phyloP scores from a whole-genome alignment of 2,888 invertebrate genomes.

The Zhengitettix transpicula region DNA sequence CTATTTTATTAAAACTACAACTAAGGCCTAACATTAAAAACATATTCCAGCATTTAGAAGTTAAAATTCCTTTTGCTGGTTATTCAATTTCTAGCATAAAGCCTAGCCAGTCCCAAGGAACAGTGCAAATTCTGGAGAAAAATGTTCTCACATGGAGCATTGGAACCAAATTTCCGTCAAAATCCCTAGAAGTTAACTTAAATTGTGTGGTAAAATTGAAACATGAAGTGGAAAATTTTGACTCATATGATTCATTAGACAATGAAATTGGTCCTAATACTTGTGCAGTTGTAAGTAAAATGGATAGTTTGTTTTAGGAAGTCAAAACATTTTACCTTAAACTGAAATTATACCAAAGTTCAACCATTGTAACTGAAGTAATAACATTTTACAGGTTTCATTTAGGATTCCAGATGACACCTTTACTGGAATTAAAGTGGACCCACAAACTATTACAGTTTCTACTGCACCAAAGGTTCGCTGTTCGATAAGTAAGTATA shows the following conservation, averaged over 20 bases:
- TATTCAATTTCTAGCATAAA: not conserved
- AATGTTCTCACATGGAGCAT: slow-evolving; percentile 3
- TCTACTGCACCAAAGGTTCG: slow-evolving; percentile 2
- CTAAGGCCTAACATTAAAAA: slow-evolving; percentile 1
- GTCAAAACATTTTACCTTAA: not conserved
- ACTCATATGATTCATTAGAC: not conserved
- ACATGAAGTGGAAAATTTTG: not conserved
- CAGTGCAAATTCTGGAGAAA: not conserved
- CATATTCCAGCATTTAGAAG: slow-evolving; percentile 3
- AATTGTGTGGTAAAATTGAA: not conserved
- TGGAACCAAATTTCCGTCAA: slow-evolving; percentile 4
- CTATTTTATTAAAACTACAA: slow-evolving; percentile 1
- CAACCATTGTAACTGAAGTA: not conserved
- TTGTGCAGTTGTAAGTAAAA: slow-evolving; percentile 1
- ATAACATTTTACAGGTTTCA: not conserved
- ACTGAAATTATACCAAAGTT: not conserved
- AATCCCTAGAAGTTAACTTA: not conserved
- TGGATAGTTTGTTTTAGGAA: not conserved
- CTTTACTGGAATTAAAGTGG: slow-evolving; percentile 1
- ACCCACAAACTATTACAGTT: slow-evolving; percentile 2
- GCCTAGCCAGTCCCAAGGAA: slow-evolving; percentile 1
- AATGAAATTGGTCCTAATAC: not conserved
- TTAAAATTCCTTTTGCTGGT: not conserved
- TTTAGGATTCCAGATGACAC: slow-evolving; percentile 3
- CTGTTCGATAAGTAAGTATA: slow-evolving; percentile 1